Base-by-base conservation (phyloP, 53 echinoderm and acorn worm genomes). In the Paracentrotus lividus region DNA sequence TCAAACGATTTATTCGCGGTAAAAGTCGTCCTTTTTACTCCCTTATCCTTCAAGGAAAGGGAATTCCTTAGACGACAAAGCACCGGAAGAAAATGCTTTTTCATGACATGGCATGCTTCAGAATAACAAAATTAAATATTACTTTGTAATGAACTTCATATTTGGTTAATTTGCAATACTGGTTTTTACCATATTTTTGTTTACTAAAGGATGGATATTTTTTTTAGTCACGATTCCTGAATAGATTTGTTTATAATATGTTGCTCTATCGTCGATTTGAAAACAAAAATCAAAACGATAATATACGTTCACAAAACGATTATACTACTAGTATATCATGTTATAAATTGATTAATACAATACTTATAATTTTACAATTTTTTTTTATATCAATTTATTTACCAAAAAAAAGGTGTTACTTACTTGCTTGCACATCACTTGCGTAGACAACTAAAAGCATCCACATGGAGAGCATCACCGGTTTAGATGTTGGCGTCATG, bases 361-460 rank as follows among this genome's bases (percentile, higher is more conserved):
- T n/a, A n/a, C n/a, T n/a, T n/a, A n/a, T n/a, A n/a, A n/a, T n/a
- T n/a, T n/a, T n/a, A n/a, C n/a, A n/a, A n/a, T n/a, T n/a, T n/a
- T n/a, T n/a, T n/a, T n/a, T n/a, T n/a, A n/a, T n/a, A n/a, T n/a
- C n/a, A n/a, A n/a, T n/a, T n/a, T n/a, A n/a, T n/a, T n/a, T n/a
- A n/a, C n/a, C n/a, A n/a, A n/a, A n/a, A n/a, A n/a, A 31, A 64
- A 64, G 13, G 1, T 10, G 4, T 0, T 27, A 81, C 81, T 81
- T 47, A 81, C 81, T 44, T 49, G 49, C 81, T 81, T 81, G 81
- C 1, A 81, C 47, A 45, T 81, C 47, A 47, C 26, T 81, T 81
- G 47, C 26, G 81, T 81, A 81, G 7, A 81, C 81, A 81, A n/a
- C 47, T n/a, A 44, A 47, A 9, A 81, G 2, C 45, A 81, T 9